Evolutionary conservation across 1,140 invertebrate species (phyloP), one percentile per base, ranked within the genome.

Genomic region (Diploscapter pachys): DNA sequence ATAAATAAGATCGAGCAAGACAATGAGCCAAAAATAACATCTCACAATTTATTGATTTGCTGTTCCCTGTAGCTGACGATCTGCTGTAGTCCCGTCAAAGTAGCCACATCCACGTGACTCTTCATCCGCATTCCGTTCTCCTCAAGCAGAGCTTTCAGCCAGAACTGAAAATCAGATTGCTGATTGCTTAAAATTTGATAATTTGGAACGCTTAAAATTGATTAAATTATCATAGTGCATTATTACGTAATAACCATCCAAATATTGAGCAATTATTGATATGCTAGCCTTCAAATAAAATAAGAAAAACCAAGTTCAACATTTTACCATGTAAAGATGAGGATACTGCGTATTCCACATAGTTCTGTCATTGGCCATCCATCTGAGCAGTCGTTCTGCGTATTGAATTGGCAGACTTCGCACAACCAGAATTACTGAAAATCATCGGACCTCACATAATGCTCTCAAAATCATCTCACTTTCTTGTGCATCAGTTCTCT

Each of bases 401-500:
- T 79, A 79, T 4, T 64, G 5, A 6, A 70, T n/a, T 5, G 76
- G 65, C 5, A 79, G 57, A 31, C 57, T 62, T 3, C 54, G 31
- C 11, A 51, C 53, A 5, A 79, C 63, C 2, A 79, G 65, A 3
- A 62, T 49, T 55, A 79, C 78, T 79, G 57, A 57, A 79, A 73
- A 59, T n/a, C 4, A 9, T 56, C n/a, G n/a, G 31, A 13, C 54
- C n/a, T 50, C 6, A 8, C 49, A 49, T 5, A 54, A 74, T 63
- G 51, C 8, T 6, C 52, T 13, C 1, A 57, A 63, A 59, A 71
- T 5, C 11, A 56, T n/a, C 65, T 54, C 54, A 95, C 93, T 90
- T 83, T 92, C 89, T 75, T 87, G 86, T 49, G 90, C 81, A 3
- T 93, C 92, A 71, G 94, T 91, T 54, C 87, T 88, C 87, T 98